These are phyloP conservation scores for Cottus gobio DNA, from an alignment of 2,113 vertebrate genomes.

Conservation along the genomic window DNA sequence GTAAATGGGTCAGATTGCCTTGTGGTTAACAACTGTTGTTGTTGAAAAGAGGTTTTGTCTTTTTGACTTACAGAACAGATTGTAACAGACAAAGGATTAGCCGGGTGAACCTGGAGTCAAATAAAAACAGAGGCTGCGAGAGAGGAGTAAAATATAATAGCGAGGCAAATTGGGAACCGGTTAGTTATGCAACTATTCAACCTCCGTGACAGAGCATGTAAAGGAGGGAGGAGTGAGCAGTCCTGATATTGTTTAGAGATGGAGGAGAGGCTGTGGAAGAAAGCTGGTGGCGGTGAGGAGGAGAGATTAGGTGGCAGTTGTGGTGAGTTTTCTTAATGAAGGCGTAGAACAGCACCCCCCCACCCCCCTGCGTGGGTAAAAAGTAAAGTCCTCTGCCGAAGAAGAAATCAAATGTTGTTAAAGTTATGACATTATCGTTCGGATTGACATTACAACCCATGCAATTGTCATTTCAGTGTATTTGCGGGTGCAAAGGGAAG, in stretches of 20 bases:
- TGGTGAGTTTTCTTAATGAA: conserved; percentile 67
- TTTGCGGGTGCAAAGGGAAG: neutral
- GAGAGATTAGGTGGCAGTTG: conserved; percentile 54
- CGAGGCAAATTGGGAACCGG: conserved; percentile 9
- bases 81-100: conserved; percentile 17
- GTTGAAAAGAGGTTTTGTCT: neutral
- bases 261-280: conserved; percentile 44
- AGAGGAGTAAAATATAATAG: conserved; percentile 22
- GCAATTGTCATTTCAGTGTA: conserved; percentile 2
- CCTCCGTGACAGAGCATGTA: conserved; percentile 20
- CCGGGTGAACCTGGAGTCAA: conserved; percentile 27
- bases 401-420: neutral
- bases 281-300: conserved; percentile 39
- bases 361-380: conserved; percentile 29
- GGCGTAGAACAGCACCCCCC: conserved; percentile 39
- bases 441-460: conserved; percentile 15
- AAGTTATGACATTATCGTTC: conserved; percentile 21
- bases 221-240: conserved; percentile 29
- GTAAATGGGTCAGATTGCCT: neutral
- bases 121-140: conserved; percentile 25
- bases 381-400: conserved; percentile 20
- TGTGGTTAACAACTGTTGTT: conserved; percentile 12
- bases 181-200: conserved; percentile 41
- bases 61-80: conserved; percentile 29
- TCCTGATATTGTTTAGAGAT: conserved; percentile 34